Percentiles rank a stretch among this genome's conserved stretches.
Conservation (phyloP, 2,888 invertebrate genomes). For the Coenonympha glycerion region DNA sequence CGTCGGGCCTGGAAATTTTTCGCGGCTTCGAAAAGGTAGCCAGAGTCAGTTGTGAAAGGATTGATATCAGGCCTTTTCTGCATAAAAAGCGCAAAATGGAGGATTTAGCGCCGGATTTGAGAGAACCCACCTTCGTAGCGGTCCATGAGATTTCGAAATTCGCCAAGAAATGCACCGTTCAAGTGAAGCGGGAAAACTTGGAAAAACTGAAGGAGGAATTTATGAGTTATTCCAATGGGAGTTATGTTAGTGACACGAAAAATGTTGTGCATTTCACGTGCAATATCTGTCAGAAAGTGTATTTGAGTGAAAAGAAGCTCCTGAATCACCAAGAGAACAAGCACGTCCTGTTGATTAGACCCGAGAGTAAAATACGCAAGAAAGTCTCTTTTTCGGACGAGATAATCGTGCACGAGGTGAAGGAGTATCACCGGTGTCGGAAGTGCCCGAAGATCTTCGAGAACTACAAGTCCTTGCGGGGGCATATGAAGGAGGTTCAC, state of each 20-base stretch:
- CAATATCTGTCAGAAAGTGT: constrained; percentile 55
- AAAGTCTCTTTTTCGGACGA: constrained; percentile 61
- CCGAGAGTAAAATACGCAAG: constrained; percentile 45
- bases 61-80: constrained; percentile 47
- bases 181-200: constrained; percentile 43
- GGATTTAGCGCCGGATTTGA: not conserved
- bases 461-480: constrained; percentile 43
- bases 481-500: constrained; percentile 50
- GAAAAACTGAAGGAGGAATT: constrained; percentile 33
- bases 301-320: constrained; percentile 48
- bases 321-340: constrained; percentile 54
- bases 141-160: not conserved
- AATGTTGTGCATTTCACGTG: constrained; percentile 51
- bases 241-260: constrained; percentile 20
- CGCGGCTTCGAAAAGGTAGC: constrained; percentile 49
- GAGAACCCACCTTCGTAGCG: not conserved
- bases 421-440: constrained; percentile 57
- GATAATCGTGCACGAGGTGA: constrained; percentile 56
- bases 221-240: constrained; percentile 22
- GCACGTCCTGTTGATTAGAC: constrained; percentile 49
- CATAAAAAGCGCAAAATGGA: constrained; percentile 18
- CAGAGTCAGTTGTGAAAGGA: constrained; percentile 40
- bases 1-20: constrained; percentile 37
- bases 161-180: constrained; percentile 40
- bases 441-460: constrained; percentile 60